Evolutionary conservation across 2,113 vertebrate species (phyloP), one percentile per base, ranked within the genome.

Genomic region (Macroglossus sobrinus): DNA sequence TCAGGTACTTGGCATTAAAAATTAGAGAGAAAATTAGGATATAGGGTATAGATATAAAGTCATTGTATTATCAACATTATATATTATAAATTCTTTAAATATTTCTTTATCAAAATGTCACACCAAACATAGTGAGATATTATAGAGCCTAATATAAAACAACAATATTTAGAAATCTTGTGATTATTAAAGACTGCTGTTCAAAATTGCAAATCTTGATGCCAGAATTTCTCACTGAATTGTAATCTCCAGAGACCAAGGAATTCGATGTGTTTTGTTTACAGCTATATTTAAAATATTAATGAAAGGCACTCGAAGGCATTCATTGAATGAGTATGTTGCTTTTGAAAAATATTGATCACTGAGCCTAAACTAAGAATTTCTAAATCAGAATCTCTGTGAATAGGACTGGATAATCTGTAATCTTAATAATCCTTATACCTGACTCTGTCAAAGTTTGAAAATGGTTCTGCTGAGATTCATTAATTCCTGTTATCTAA

Each of bases 371-470:
- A 68, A 50, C 66, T 55, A 24, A 64, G 43, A 61, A 76, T 45
- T 76, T 76, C 72, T 86, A 85, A 76, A 53, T 89, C 78, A 84
- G 78, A 92, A 92, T 89, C 30, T 57, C 79, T 90, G 38, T 55
- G 24, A 26, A n/a, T 11, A 66, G 33, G 63, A 14, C n/a, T 35
- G 15, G 68, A 76, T 47, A 71, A 81, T 63, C 24, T 69, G 21
- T 21, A n/a, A 3, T 45, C 30, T 78, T 59, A 47, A 90, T 10
- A 61, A n/a, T 45, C 4, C 2, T 72, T 38, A 19, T 47, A 24
- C 24, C 28, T 78, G n/a, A 64, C 26, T 71, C n/a, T 79, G 50
- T 74, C 47, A 68, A 89, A 74, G 57, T 5, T 28, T 64, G 14
- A 64, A 84, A 82, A 72, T 66, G 38, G 55, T 45, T 80, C 26